phyloP scores from a whole-genome alignment of 2,797 vertebrate species.

The Lepus townsendii region DNA sequence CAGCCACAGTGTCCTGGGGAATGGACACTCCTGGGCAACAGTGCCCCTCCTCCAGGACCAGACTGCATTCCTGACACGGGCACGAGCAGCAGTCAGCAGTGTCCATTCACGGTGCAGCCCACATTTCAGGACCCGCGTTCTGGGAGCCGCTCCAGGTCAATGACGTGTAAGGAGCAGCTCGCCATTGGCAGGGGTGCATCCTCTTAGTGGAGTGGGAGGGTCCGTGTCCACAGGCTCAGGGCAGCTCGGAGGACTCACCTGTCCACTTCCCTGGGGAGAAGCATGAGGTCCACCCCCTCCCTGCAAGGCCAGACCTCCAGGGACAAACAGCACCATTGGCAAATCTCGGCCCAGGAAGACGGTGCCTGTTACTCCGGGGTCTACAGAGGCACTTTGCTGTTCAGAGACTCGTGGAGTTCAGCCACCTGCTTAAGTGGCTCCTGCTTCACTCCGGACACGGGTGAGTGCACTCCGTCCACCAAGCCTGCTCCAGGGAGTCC shows the following conservation, averaged over 20 bases:
- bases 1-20: too few relatives aligned
- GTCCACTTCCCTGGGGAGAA: too few relatives aligned
- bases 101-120: neutral
- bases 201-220: too few relatives aligned
- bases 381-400: neutral
- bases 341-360: neutral
- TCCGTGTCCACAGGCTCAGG: too few relatives aligned
- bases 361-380: neutral
- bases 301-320: neutral
- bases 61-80: neutral
- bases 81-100: neutral
- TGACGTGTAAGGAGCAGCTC: neutral
- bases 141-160: accelerated
- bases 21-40: too few relatives aligned
- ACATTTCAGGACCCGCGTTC: accelerated
- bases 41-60: accelerated
- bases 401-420: neutral
- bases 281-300: too few relatives aligned
- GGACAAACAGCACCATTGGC: accelerated
- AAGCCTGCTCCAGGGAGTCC: neutral
- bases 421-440: neutral
- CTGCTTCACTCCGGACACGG: neutral
- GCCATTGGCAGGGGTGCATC: neutral
- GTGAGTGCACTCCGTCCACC: neutral
- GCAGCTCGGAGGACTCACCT: too few relatives aligned